Percentiles rank a stretch among this genome's conserved stretches.
phyloP scores from a whole-genome alignment of 2,113 vertebrate genomes.

The Synchiropus splendidus region DNA sequence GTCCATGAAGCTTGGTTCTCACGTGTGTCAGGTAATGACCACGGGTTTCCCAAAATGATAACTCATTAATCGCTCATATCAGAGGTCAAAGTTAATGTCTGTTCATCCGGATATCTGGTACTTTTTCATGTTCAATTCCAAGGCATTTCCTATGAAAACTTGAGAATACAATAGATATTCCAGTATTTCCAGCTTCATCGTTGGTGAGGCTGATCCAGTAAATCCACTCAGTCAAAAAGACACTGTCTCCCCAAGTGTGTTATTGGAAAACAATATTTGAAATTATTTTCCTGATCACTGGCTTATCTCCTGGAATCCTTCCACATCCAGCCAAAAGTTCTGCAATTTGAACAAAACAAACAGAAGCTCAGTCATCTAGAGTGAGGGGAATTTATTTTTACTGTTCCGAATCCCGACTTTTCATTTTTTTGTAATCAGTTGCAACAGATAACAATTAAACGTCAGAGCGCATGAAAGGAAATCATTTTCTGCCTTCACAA shows the following conservation, averaged over 20 bases:
- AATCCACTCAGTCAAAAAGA: conserved; percentile 36
- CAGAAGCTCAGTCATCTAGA: conserved; percentile 56
- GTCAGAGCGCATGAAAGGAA: conserved; percentile 52
- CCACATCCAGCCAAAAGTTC: conserved; percentile 58
- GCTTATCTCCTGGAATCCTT: conserved; percentile 70
- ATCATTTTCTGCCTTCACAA: conserved; percentile 2
- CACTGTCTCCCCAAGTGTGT: conserved; percentile 58
- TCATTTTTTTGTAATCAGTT: conserved; percentile 60
- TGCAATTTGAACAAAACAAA: conserved; percentile 65
- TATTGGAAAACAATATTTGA: conserved; percentile 69
- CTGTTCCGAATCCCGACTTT: conserved; percentile 65
- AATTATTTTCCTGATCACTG: conserved; percentile 77
- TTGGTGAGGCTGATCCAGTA: not conserved
- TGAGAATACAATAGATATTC: too few species aligned
- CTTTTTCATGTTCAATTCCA: too few species aligned
- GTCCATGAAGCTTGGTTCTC: too few species aligned
- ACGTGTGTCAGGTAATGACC: too few species aligned
- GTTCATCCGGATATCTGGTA: too few species aligned
- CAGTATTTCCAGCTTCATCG: too few species aligned
- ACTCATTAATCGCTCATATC: too few species aligned
- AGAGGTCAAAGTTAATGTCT: too few species aligned
- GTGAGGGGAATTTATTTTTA: conserved; percentile 63
- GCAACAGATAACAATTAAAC: conserved; percentile 67
- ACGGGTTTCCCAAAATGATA: too few species aligned
- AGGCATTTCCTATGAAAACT: too few species aligned